Conservation (phyloP, 2,888 invertebrate genomes). For the Apantesis nais region DNA sequence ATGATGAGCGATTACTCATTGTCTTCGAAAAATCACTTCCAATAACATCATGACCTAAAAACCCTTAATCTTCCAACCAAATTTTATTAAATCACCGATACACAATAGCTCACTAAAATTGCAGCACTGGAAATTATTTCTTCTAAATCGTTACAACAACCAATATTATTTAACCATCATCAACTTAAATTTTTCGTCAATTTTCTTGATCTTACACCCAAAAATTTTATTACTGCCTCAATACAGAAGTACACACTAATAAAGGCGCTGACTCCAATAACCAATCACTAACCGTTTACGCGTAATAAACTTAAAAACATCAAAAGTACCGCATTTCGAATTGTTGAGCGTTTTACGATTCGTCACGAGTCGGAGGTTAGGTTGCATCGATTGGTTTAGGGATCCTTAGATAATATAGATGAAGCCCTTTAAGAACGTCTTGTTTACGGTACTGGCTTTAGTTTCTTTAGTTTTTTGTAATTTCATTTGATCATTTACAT, state of each 20-base stretch:
- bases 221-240: background rate
- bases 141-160: background rate
- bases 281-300: constrained; percentile 51
- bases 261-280: constrained; percentile 40
- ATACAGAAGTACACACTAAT: constrained; percentile 18
- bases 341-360: constrained; percentile 44
- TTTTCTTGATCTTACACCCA: background rate
- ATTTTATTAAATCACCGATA: constrained; percentile 8
- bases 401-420: constrained; percentile 24
- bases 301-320: constrained; percentile 62
- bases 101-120: constrained; percentile 9
- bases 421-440: background rate
- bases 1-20: background rate
- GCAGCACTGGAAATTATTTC: constrained; percentile 12
- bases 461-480: background rate
- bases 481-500: background rate
- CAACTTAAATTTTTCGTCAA: background rate
- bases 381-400: constrained; percentile 38
- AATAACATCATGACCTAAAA: constrained; percentile 10
- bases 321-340: constrained; percentile 56
- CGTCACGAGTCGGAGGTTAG: constrained; percentile 48
- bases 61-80: constrained; percentile 11
- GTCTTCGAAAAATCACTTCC: constrained; percentile 4
- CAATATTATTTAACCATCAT: background rate
- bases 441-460: no score